Evolutionary conservation across 2,113 vertebrate genomes (phyloP).

Genomic region (Manacus vitellinus): DNA sequence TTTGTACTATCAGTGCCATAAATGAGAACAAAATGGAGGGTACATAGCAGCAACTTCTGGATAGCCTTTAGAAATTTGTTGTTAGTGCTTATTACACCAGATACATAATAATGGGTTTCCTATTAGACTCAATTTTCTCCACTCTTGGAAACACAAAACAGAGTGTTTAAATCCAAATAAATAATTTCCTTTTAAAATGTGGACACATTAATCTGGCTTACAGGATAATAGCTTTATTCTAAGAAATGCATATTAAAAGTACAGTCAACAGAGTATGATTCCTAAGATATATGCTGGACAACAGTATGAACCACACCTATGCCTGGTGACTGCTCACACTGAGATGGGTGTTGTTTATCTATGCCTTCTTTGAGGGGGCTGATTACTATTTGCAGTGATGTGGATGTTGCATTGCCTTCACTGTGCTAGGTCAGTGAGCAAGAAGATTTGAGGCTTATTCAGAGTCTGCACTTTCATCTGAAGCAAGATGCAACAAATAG

Average conservation of each 20-base stretch:
- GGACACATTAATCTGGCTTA: background rate
- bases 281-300: background rate
- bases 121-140: background rate
- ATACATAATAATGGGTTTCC: background rate
- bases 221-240: background rate
- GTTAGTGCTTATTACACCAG: background rate
- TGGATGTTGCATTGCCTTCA: background rate
- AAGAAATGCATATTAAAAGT: background rate
- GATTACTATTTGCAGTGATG: background rate
- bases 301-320: background rate
- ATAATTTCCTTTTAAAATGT: background rate
- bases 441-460: background rate
- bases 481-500: background rate
- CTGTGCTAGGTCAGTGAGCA: background rate
- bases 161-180: background rate
- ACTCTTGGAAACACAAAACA: background rate
- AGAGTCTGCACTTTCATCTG: background rate
- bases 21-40: background rate
- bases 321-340: background rate
- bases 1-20: background rate
- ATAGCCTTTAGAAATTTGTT: background rate
- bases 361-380: background rate
- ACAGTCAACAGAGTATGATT: background rate
- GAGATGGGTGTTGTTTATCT: background rate
- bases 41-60: background rate